These are phyloP conservation scores for Sylvilagus bachmani DNA, from an alignment of 2,113 vertebrate genomes.

Conservation along the genomic window DNA sequence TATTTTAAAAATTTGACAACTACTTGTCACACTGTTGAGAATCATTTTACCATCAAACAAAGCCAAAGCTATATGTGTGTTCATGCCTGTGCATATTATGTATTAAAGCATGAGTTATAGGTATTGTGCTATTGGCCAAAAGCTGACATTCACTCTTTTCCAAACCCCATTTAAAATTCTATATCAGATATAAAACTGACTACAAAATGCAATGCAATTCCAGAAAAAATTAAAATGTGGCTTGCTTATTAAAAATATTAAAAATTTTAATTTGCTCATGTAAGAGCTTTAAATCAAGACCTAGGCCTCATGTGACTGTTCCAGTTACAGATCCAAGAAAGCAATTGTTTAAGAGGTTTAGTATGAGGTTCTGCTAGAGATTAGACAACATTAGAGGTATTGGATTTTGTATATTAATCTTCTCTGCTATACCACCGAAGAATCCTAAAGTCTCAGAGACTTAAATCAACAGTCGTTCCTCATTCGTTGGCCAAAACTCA, in stretches of 20 bases:
- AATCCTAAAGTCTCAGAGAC: not conserved
- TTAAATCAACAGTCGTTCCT: not conserved
- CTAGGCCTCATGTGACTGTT: not conserved
- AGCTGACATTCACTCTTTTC: not conserved
- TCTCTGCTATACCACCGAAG: not conserved
- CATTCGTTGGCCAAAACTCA: not conserved
- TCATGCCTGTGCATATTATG: no score
- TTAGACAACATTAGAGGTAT: not conserved
- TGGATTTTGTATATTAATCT: not conserved
- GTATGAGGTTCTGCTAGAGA: not conserved
- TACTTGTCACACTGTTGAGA: not conserved
- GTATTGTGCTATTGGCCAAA: not conserved
- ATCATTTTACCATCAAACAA: not conserved
- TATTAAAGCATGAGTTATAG: not conserved
- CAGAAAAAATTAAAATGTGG: not conserved
- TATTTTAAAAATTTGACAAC: not conserved
- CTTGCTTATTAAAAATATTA: not conserved
- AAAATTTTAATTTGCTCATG: not conserved
- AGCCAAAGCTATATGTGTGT: not conserved
- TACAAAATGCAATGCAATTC: not conserved
- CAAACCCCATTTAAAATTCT: not conserved
- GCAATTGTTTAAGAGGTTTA: not conserved
- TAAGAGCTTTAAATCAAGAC: not conserved
- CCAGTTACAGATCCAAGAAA: not conserved
- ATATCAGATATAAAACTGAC: not conserved